A percentile compares a stretch with the other conserved stretches of the same genome.
Evolutionary conservation across 2,113 vertebrate species (phyloP).

Genomic region (Strix uralensis): DNA sequence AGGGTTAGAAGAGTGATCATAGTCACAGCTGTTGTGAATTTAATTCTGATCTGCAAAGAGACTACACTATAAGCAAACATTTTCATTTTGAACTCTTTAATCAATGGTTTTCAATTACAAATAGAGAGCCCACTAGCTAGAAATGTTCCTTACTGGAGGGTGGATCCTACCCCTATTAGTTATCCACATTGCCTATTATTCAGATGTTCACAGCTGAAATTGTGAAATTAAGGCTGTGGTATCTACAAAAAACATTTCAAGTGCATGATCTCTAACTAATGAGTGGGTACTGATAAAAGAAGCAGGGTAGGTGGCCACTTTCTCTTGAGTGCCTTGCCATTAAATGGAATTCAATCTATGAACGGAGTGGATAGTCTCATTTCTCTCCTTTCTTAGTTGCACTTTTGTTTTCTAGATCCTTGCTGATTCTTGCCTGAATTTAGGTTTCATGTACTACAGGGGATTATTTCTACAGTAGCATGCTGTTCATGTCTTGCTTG

Average conservation of each 20-base stretch:
- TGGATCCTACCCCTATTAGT: neutral
- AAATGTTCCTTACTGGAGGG: neutral
- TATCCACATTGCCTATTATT: neutral
- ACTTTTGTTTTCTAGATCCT: neutral
- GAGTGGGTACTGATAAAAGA: neutral
- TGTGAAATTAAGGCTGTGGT: neutral
- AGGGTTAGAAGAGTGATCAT: neutral
- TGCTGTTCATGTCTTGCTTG: neutral
- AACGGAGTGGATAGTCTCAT: neutral
- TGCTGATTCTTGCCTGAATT: neutral
- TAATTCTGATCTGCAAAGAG: neutral
- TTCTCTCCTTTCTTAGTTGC: neutral
- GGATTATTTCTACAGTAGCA: neutral
- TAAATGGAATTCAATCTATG: neutral
- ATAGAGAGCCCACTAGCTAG: neutral
- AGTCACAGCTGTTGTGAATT: neutral
- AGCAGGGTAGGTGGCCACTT: neutral
- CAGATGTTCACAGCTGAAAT: neutral
- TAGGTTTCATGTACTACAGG: neutral
- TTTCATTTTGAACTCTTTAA: neutral
- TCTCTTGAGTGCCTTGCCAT: neutral
- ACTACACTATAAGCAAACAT: neutral
- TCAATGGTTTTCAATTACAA: constrained; percentile 16
- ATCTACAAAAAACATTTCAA: neutral
- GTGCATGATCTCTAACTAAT: neutral